Conservation (phyloP, 1,140 invertebrate species). For the Antheraea mylitta region DNA sequence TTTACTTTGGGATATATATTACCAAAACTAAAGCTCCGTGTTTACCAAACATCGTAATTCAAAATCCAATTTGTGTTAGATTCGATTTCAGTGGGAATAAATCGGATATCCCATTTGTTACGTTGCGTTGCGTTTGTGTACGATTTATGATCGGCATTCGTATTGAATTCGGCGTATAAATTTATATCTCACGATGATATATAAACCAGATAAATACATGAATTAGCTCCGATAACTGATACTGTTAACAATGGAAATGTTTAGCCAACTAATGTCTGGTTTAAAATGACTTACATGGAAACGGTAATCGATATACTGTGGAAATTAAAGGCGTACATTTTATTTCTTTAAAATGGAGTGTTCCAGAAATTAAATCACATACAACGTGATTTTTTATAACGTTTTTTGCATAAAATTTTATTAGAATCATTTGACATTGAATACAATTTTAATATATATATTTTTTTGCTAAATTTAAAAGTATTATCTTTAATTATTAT, state of each 20-base stretch:
- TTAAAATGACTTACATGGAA: neutral
- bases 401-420: too few relatives aligned
- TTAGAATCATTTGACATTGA: too few relatives aligned
- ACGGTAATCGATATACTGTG: neutral
- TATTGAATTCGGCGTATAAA: slow-evolving; percentile 35
- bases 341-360: too few relatives aligned
- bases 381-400: too few relatives aligned
- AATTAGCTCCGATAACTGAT: slow-evolving; percentile 5
- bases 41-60: slow-evolving; percentile 45
- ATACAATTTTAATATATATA: too few relatives aligned
- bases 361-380: too few relatives aligned
- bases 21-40: slow-evolving; percentile 29
- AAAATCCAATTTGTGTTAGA: slow-evolving; percentile 58
- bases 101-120: slow-evolving; percentile 49
- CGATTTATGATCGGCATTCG: slow-evolving; percentile 34
- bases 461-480: too few relatives aligned
- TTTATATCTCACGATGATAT: slow-evolving; percentile 6
- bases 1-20: neutral
- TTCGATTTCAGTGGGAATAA: slow-evolving; percentile 48
- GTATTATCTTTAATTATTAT: too few relatives aligned
- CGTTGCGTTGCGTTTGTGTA: slow-evolving; percentile 26
- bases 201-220: neutral
- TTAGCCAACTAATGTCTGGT: neutral
- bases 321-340: too few relatives aligned
- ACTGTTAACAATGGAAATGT: slow-evolving; percentile 7